Conservation (phyloP, 2,113 vertebrate species). For the Poeciliopsis turrubarensis region DNA sequence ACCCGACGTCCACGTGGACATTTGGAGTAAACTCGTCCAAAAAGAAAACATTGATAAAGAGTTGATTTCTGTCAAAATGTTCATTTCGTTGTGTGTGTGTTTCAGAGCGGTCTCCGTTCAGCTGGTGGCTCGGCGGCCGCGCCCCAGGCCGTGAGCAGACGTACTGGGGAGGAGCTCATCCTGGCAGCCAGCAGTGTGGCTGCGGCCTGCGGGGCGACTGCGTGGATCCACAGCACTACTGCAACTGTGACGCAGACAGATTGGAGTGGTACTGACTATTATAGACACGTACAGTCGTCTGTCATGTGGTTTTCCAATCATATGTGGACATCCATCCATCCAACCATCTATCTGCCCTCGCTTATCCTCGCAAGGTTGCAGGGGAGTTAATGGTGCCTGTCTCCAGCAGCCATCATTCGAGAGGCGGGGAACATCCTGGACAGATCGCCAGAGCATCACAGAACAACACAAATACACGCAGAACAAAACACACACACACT, state of each 20-base stretch:
- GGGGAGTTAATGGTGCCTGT: too few relatives aligned
- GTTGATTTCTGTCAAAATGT: background rate
- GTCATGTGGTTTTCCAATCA: too few relatives aligned
- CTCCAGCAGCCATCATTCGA: too few relatives aligned
- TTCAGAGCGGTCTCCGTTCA: constrained; percentile 75
- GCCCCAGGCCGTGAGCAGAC: constrained; percentile 60
- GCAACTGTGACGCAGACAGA: constrained; percentile 92
- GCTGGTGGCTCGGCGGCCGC: constrained; percentile 75
- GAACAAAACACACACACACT: background rate
- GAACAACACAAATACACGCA: too few relatives aligned
- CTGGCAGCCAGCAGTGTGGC: constrained; percentile 74
- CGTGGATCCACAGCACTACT: constrained; percentile 73
- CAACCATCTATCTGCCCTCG: too few relatives aligned
- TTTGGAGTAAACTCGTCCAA: background rate
- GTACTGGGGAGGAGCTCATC: constrained; percentile 78
- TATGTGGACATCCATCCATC: too few relatives aligned
- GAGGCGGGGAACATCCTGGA: too few relatives aligned
- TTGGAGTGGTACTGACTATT: constrained; percentile 83
- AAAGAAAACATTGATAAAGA: background rate
- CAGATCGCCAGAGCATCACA: too few relatives aligned
- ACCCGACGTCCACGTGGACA: background rate
- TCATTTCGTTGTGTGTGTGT: constrained; percentile 1
- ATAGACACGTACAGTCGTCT: background rate
- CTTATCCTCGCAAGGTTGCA: too few relatives aligned
- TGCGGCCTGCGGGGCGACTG: constrained; percentile 76